phyloP scores from a whole-genome alignment of 37 sponge, comb jelly and placozoan genomes.

The Tethya wilhelma region DNA sequence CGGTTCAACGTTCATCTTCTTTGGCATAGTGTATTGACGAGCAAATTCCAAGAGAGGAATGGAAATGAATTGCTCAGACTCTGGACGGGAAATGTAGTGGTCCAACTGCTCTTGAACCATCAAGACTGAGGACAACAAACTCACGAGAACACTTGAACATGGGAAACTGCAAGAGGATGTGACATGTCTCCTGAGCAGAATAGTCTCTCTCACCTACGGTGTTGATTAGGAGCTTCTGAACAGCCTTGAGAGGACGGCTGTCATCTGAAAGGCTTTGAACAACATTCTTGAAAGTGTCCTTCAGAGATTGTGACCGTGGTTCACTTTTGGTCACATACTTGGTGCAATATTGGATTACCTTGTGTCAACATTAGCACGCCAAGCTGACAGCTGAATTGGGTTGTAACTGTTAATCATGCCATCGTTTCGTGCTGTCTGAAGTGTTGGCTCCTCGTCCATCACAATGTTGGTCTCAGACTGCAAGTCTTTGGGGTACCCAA shows the following conservation, averaged over 20 bases:
- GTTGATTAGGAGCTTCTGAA: conserved; percentile 34
- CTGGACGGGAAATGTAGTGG: too few species aligned
- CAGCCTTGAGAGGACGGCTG: conserved; percentile 33
- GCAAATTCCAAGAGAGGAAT: too few species aligned
- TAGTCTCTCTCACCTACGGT: conserved; percentile 49
- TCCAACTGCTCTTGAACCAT: too few species aligned
- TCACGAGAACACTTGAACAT: too few species aligned
- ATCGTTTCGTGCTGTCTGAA: conserved; percentile 48
- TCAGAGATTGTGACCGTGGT: conserved; percentile 37
- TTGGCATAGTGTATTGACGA: too few species aligned
- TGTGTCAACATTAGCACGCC: too few species aligned
- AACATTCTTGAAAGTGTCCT: conserved; percentile 14
- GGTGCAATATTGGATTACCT: too few species aligned
- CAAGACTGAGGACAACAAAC: too few species aligned
- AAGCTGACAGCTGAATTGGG: conserved; percentile 59
- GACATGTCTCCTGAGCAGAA: conserved; percentile 42
- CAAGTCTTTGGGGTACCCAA: conserved; percentile 61
- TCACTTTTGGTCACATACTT: conserved; percentile 37
- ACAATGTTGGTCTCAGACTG: conserved; percentile 24
- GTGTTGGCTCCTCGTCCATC: background rate
- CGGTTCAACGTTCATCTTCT: too few species aligned
- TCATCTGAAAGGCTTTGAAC: conserved; percentile 5
- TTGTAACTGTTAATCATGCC: conserved; percentile 54
- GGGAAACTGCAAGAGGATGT: too few species aligned
- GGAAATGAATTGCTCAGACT: too few species aligned